A percentile compares a stretch with the other conserved stretches of the same genome.
Conservation (phyloP, 2,797 vertebrate genomes). For the Protosalanx chinensis region DNA sequence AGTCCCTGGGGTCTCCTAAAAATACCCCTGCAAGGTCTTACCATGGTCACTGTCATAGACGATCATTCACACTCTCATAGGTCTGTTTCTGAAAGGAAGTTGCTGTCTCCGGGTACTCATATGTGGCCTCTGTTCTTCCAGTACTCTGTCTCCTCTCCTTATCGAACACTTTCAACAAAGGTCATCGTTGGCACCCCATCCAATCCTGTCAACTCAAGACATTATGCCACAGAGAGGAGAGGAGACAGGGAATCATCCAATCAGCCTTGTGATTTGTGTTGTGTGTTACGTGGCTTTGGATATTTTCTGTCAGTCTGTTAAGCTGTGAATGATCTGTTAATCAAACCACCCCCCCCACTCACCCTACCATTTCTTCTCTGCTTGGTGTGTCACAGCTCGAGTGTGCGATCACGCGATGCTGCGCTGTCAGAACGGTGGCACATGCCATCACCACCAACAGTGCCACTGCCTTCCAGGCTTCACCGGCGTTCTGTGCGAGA, state of each 20-base stretch:
- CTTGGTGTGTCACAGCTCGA: conserved; percentile 75
- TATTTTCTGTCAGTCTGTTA: background rate
- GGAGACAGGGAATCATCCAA: background rate
- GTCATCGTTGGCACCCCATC: background rate
- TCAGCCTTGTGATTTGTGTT: background rate
- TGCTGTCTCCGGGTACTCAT: conserved; percentile 24
- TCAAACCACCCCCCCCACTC: conserved; percentile 26
- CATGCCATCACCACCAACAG: conserved; percentile 86
- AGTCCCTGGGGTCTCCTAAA: conserved; percentile 39
- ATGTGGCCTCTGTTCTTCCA: conserved; percentile 4
- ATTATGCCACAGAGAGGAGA: background rate
- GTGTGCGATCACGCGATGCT: conserved; percentile 92
- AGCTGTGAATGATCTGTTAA: background rate
- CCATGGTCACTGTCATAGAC: conserved; percentile 43
- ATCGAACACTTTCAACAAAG: background rate
- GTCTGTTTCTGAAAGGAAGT: conserved; percentile 15
- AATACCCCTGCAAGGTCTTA: conserved; percentile 45
- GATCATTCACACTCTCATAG: conserved; percentile 23
- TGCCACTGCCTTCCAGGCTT: conserved; percentile 86
- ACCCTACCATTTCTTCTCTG: conserved; percentile 29
- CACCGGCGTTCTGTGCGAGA: conserved; percentile 87
- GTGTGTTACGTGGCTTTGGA: background rate
- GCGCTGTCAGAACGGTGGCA: conserved; percentile 92
- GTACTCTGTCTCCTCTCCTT: background rate
- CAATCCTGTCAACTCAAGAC: background rate